Conservation (phyloP, 2,113 vertebrate species). For the Gnathonemus echidnorhynchus region DNA sequence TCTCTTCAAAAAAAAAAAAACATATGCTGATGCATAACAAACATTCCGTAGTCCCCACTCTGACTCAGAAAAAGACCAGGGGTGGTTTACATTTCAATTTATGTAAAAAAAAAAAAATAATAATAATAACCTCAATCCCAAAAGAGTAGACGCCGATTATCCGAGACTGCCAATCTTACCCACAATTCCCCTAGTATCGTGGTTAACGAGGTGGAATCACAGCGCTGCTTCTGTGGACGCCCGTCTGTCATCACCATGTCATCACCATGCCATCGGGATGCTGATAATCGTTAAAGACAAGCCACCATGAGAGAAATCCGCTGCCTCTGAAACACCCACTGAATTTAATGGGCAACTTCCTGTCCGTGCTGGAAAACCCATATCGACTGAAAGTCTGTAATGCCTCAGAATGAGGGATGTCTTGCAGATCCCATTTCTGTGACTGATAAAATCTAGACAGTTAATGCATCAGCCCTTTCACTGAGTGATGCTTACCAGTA, state of each 20-base stretch:
- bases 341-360: not conserved
- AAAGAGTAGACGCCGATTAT: not conserved
- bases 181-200: not conserved
- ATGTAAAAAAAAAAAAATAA: not conserved
- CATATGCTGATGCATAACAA: slow-evolving; percentile 10
- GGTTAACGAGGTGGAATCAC: not conserved
- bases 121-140: not conserved
- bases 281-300: not conserved
- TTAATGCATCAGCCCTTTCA: slow-evolving; percentile 43
- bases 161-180: not conserved
- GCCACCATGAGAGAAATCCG: not conserved
- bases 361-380: not conserved
- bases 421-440: slow-evolving; percentile 25
- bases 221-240: not conserved
- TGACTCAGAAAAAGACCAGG: not conserved
- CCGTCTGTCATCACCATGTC: not conserved
- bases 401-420: slow-evolving; percentile 33
- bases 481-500: slow-evolving; percentile 46
- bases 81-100: not conserved
- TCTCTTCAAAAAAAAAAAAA: not conserved
- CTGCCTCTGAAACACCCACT: not conserved
- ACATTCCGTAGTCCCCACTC: too few species aligned
- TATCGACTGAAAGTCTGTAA: not conserved
- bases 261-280: not conserved
- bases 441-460: slow-evolving; percentile 38